Percentiles rank a stretch among this genome's conserved stretches.
These are phyloP conservation scores for Zelleria hepariella DNA, from an alignment of 2,888 invertebrate species.

Conservation along the genomic window DNA sequence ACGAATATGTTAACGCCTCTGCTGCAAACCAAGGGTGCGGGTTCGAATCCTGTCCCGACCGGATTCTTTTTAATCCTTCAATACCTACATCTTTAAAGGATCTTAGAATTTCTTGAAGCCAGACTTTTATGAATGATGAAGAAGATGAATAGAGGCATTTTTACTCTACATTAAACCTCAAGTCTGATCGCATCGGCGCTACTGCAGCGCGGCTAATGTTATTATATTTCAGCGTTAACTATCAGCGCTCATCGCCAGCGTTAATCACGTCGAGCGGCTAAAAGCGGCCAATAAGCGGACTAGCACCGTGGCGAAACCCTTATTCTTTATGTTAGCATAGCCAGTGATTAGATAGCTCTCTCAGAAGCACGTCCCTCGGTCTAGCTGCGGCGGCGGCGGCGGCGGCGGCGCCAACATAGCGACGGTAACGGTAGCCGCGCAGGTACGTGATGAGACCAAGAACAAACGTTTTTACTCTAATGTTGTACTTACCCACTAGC, in stretches of 20 bases:
- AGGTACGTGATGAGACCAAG: neutral
- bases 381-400: neutral
- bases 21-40: too few species aligned
- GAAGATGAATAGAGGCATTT: too few species aligned
- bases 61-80: too few species aligned
- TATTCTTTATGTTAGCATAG: neutral
- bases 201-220: neutral
- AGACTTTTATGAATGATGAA: too few species aligned
- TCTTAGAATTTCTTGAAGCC: too few species aligned
- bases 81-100: too few species aligned
- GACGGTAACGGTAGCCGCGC: neutral
- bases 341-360: neutral
- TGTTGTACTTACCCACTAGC: too few species aligned
- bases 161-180: too few species aligned
- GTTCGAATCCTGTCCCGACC: too few species aligned
- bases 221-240: neutral
- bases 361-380: neutral
- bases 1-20: too few species aligned
- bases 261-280: neutral
- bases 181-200: too few species aligned
- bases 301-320: neutral
- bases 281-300: neutral
- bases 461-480: neutral
- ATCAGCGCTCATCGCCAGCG: neutral
- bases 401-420: neutral